These are phyloP conservation scores for Varecia variegata DNA, from an alignment of 2,797 vertebrate genomes.

Conservation along the genomic window DNA sequence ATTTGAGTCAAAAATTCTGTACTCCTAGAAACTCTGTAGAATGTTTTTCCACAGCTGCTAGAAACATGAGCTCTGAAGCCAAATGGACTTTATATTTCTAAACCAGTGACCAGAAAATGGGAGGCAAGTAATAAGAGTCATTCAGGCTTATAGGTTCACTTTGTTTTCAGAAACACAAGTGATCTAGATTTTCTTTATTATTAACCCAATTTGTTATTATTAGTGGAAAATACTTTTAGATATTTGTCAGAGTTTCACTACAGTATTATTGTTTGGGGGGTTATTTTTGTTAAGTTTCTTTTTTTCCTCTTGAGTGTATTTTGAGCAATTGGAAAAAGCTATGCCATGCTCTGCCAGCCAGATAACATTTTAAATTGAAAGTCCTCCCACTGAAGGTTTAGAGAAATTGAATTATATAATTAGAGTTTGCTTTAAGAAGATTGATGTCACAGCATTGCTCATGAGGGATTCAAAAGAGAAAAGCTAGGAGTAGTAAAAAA, in stretches of 20 bases:
- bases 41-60: background rate
- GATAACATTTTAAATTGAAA: slow-evolving; percentile 2
- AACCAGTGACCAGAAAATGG: background rate
- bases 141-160: background rate
- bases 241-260: background rate
- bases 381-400: background rate
- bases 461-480: background rate
- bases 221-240: background rate
- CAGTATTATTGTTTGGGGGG: background rate
- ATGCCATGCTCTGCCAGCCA: background rate
- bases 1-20: background rate
- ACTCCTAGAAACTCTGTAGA: background rate
- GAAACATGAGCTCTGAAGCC: background rate
- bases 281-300: background rate
- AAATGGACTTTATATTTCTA: background rate
- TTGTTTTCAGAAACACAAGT: background rate
- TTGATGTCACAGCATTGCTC: background rate
- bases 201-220: background rate
- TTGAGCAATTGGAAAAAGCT: background rate
- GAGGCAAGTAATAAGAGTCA: background rate
- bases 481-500: background rate
- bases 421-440: background rate
- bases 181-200: background rate
- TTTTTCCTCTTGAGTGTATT: background rate
- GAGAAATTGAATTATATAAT: background rate